Base-by-base conservation (phyloP, 2,888 invertebrate species). In the Ischnura elegans region DNA sequence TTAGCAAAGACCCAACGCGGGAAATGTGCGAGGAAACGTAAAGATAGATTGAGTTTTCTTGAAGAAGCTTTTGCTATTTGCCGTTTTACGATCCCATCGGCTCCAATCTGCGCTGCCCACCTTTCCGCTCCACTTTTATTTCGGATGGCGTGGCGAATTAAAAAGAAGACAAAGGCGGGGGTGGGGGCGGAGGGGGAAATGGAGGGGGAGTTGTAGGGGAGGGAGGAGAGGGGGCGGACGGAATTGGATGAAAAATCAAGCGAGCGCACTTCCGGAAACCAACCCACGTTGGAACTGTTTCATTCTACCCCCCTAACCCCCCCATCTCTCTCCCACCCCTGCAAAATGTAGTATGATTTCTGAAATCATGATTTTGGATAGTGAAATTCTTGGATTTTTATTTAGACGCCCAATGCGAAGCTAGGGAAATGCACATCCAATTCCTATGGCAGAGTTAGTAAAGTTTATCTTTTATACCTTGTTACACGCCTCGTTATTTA, bases 101-200 rank as follows among this genome's bases (percentile, higher is more conserved):
- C n/a, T n/a, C 61, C 25, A 21, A 21, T 61, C 61, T 61, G 21
- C 55, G n/a, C 36, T 47, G 47, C 36, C 51, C 29, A 46, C 47
- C 61, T 90, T 90, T 90, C 90, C 90, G 90, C 90, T 90, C 90
- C 90, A 90, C 90, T 66, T 90, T 90, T 61, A 61, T 90, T 90
- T 90, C 51, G 87, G 87, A 87, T 47, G 87, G 51, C 87, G 87
- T 42, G 45, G 55, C 90, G 61, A 90, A 90, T 90, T 61, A 90
- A 51, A 43, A n/a, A 61, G 51, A 47, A 21, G 55, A 36, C 29
- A 87, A 29, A 51, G 87, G 76, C 25, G 29, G n/a, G 36, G 36
- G 2, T 2, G 16, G 13, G 36, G 85, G 86, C 45, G 86, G n/a
- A n/a, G 45, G 46, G 19, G 25, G 46, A 46, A 4, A n/a, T 45